Base-by-base conservation (phyloP, 2,888 invertebrate species). In the Coleophora deauratella region DNA sequence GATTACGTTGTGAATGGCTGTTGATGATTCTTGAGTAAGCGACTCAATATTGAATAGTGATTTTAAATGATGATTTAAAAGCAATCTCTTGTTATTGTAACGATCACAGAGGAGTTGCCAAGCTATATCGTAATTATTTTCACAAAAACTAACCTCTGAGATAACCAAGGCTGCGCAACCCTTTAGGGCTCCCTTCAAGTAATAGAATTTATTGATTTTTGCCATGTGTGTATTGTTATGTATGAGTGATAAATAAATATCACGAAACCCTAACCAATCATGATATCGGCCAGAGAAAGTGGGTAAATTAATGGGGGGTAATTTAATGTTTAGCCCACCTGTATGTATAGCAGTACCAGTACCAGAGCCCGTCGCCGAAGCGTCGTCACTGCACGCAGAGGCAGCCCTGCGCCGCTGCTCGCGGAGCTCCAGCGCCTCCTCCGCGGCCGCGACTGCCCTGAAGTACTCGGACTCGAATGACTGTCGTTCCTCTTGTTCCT, bases 181-280 rank as follows among this genome's bases (percentile, higher is more conserved):
- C 14, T 44, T 44, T 27, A 49, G 32, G 0, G 47, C 11, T 8
- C 44, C 38, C 7, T 45, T 36, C 8, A 49, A 33, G 13, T 51
- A 51, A 33, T 45, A 43, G 15, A 47, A 46, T 28, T 50, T 50
- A 21, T 35, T 35, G 11, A 51, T 49, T 14, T 45, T 44, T 8
- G 42, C 38, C 11, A 49, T 42, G 1, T 32, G 27, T 13, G 27
- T 9, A 27, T 43, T 41, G 0, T 2, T 27, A 14, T 49, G 48
- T 33, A 51, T 47, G 1, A 48, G 33, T 28, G 48, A 47, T 2
- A 9, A 35, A 11, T 37, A 51, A 1, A 45, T 49, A 15, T 49
- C 48, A 11, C 43, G 40, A 36, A 42, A 51, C n/a, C 43, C 48
- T n/a, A 48, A 30, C 48, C 50, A 51, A 13, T 48, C 33, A 4